Percentiles rank a stretch among this genome's conserved stretches.
These are phyloP conservation scores for Dusona sp. DNA, from an alignment of 2,888 invertebrate species.

Conservation along the genomic window DNA sequence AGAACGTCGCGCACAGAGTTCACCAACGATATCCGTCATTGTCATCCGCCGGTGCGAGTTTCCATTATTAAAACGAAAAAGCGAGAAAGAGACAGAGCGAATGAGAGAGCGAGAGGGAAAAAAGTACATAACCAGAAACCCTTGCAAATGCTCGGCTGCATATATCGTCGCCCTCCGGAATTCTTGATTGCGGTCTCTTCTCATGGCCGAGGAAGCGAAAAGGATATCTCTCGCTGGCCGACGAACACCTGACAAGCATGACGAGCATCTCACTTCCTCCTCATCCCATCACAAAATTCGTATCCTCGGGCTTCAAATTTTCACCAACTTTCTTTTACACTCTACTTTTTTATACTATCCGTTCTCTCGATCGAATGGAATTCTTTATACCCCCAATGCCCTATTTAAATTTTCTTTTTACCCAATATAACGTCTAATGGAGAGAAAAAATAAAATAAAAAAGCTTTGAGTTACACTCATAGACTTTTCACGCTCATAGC, in stretches of 20 bases:
- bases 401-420: background rate
- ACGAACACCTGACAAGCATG: constrained; percentile 57
- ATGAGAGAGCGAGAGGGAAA: constrained; percentile 14
- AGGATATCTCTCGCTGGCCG: constrained; percentile 43
- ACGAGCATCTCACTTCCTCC: constrained; percentile 36
- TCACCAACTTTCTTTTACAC: constrained; percentile 16
- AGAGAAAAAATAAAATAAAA: background rate
- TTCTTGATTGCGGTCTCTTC: constrained; percentile 66
- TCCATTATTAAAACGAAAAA: constrained; percentile 69
- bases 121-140: constrained; percentile 39
- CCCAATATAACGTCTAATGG: background rate
- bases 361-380: constrained; percentile 16
- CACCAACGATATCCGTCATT: constrained; percentile 68
- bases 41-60: constrained; percentile 65
- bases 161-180: constrained; percentile 52
- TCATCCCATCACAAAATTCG: constrained; percentile 3
- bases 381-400: constrained; percentile 9
- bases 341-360: background rate
- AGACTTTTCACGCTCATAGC: no score
- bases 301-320: background rate
- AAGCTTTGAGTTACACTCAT: constrained; percentile 20
- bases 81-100: constrained; percentile 23
- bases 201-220: constrained; percentile 43
- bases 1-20: constrained; percentile 63
- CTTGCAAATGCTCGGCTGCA: constrained; percentile 31